Base-by-base conservation (phyloP, 2,797 vertebrate genomes). In the Arremon aurantiirostris region DNA sequence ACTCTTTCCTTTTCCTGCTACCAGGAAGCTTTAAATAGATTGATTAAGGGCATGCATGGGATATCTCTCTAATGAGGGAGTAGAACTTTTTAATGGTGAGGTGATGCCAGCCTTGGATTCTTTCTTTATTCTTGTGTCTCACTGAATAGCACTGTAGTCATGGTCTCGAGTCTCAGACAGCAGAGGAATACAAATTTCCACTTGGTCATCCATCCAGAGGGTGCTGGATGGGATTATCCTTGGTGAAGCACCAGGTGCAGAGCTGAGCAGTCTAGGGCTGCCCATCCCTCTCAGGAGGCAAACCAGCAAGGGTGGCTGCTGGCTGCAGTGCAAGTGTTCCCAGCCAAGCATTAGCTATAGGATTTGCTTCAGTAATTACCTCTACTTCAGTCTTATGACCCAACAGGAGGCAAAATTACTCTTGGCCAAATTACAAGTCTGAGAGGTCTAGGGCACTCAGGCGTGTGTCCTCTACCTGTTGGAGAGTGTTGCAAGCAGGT, bases 1-100 rank as follows among this genome's bases (percentile, higher is more conserved):
- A 97, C 96, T 95, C 95, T 97, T 96, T 96, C 94, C 70, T 87
- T 96, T 97, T 97, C 94, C 95, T 96, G 94, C 94, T 97, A 96
- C 97, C 97, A 97, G 97, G 95, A 97, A 52, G 94, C 95, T 97
- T 98, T 97, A 97, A 98, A 98, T 96, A 97, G 96, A 93, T 95
- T 85, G 93, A 96, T 95, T 96, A 94, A 69, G 77, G 96, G 89
- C 93, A 96, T 97, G 86, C 93, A 96, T 91, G 96, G 95, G 95
- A 97, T 97, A 95, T 95, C 96, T 94, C 97, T 95, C 96, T 97
- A 97, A 97, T 96, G 97, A 98, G 91, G 84, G 83, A 84, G 90
- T 70, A 95, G 86, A 82, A 64, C 55, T 35, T 61, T 97, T 97
- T 95, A 95, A 96, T 93, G 82, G 93, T 2, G 28, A 94, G 84